Base-by-base conservation (phyloP, 2,888 invertebrate species). In the Aspidiotus destructor region DNA sequence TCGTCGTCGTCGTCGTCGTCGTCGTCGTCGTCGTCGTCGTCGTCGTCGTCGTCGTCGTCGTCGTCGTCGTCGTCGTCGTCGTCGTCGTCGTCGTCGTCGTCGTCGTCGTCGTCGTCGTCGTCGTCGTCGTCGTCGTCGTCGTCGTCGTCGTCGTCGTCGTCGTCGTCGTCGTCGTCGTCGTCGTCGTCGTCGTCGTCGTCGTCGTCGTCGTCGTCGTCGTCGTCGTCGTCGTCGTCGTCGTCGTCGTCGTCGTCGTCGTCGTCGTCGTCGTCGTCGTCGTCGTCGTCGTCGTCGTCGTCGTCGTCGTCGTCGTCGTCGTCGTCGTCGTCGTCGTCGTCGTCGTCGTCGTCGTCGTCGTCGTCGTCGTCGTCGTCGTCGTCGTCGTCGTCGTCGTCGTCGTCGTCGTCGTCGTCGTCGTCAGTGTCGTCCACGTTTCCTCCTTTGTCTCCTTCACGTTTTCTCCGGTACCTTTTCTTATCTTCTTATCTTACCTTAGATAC, bases 1-100 rank as follows among this genome's bases (percentile, higher is more conserved):
- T 48, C 48, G 48, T 48, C 48, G 48, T 48, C 48, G 48, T 48
- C 48, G 48, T 48, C 48, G 48, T 48, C 48, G 48, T 48, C 48
- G 48, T 48, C 48, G 48, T 48, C 48, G 48, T 48, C 48, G 48
- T 48, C 48, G 48, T 48, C 48, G 48, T 48, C 48, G 48, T 48
- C 48, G 48, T 48, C 48, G 48, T 48, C 48, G 48, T 48, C 48
- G 48, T 48, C 48, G 48, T 48, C 48, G 48, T 48, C 48, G 48
- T 48, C 48, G 10, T 48, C 48, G 48, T 48, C 48, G 48, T 48
- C 48, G 48, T 48, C 48, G 48, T 48, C 48, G 48, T 48, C 48
- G 48, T 48, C 48, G 48, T 48, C 48, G 48, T 48, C 48, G 48
- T 48, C 48, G 48, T 48, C 48, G 48, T 48, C 48, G 48, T 48